Evolutionary conservation across 2,113 vertebrate species (phyloP), one percentile per base, ranked within the genome.

Genomic region (Bufo gargarizans): DNA sequence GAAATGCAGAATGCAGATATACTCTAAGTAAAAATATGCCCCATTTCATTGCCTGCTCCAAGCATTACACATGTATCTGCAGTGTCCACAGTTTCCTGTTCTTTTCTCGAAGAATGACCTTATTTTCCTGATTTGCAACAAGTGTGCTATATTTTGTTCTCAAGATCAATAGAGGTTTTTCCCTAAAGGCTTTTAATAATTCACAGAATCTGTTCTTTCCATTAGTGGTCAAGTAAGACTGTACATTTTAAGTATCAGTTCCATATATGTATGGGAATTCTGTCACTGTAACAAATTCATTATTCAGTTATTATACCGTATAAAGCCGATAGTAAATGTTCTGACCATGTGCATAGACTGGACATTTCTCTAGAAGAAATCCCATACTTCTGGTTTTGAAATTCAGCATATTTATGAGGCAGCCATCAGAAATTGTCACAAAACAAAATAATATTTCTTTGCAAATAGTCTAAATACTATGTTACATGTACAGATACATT

Each of bases 161-260:
- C 59, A 69, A 22, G 81, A 83, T 83, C 81, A 83, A 82, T 82
- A 82, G 80, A 82, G 59, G 80, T 83, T 83, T 13, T 12, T 83
- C 81, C 61, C 81, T 47, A 63, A 20, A 83, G 81, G 81, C 81
- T 49, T 83, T 83, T 83, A 83, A 83, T 83, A 83, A 83, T 83
- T 67, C 61, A 53, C 61, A 22, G 49, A 69, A 83, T 83, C 81
- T 83, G 81, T 63, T 63, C 45, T 83, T 67, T 83, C 81, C 81
- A 83, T 83, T 83, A 83, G 81, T 53, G 81, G 81, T 61, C 61
- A 65, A 50, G 81, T 47, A 69, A 53, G 61, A 67, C 58, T 83
- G 81, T 67, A 83, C 80, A 82, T 82, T 83, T 67, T 83, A 69
- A 8, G 81, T 65, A 83, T 83, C 81, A 83, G 81, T 83, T 83